These are phyloP conservation scores for Empidonax alnorum DNA, from an alignment of 2,113 vertebrate genomes.

Conservation along the genomic window DNA sequence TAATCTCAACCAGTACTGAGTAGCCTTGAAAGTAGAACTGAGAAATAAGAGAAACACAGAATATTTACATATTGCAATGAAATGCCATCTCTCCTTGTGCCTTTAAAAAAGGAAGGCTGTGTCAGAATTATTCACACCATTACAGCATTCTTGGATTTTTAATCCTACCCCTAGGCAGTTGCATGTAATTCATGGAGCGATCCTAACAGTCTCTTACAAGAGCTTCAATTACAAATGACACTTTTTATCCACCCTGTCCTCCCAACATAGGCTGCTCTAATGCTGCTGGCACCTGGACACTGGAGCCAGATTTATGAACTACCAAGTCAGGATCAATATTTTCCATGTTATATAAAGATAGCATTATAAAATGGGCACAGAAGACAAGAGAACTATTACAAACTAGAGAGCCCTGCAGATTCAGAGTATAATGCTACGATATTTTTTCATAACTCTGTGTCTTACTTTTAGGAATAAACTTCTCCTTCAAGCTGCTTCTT, in stretches of 20 bases:
- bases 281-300: background rate
- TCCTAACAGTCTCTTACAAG: background rate
- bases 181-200: background rate
- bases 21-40: background rate
- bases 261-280: background rate
- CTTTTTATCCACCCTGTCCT: background rate
- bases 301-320: background rate
- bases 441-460: background rate
- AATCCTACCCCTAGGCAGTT: background rate
- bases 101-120: background rate
- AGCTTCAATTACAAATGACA: background rate
- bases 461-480: background rate
- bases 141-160: background rate
- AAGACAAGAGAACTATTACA: background rate
- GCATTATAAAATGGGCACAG: background rate
- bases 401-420: background rate
- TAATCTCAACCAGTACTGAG: background rate
- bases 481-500: conserved; percentile 21
- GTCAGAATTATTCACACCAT: background rate
- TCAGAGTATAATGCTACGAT: accelerated
- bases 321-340: background rate
- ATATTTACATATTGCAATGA: background rate
- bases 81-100: background rate
- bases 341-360: background rate
- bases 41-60: background rate